phyloP scores from a whole-genome alignment of 1,140 invertebrate genomes.

The Drosophila nigromelanica region DNA sequence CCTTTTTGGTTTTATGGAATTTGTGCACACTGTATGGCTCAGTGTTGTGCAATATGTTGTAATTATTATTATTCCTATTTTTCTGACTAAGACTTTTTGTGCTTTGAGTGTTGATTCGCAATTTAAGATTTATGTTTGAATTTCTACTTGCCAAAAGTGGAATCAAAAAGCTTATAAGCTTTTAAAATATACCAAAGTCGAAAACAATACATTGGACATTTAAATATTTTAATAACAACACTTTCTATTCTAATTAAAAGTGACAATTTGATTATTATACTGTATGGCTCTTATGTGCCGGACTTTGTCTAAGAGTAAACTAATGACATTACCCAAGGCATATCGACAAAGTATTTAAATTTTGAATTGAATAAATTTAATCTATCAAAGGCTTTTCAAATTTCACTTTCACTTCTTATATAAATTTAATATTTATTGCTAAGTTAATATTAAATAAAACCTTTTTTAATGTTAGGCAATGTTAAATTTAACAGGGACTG shows the following conservation, averaged over 20 bases:
- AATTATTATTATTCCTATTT: background rate
- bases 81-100: background rate
- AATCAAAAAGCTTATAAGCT: background rate
- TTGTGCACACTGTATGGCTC: conserved; percentile 16
- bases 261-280: background rate
- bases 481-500: no score
- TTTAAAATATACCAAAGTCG: background rate
- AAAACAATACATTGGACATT: background rate
- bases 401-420: no score
- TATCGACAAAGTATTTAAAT: no score
- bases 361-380: no score
- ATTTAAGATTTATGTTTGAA: conserved; percentile 3
- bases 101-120: background rate
- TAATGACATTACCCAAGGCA: no score
- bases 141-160: background rate
- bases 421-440: no score
- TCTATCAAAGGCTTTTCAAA: no score
- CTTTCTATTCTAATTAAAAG: background rate
- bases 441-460: no score
- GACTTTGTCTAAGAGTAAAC: no score
- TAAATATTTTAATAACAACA: background rate
- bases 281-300: no score
- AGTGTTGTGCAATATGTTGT: conserved; percentile 34
- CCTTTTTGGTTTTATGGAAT: conserved; percentile 37
- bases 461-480: no score